A percentile compares a stretch with the other conserved stretches of the same genome.
These are phyloP conservation scores for Leptinotarsa lineolata DNA, from an alignment of 1,140 invertebrate species.

Conservation along the genomic window DNA sequence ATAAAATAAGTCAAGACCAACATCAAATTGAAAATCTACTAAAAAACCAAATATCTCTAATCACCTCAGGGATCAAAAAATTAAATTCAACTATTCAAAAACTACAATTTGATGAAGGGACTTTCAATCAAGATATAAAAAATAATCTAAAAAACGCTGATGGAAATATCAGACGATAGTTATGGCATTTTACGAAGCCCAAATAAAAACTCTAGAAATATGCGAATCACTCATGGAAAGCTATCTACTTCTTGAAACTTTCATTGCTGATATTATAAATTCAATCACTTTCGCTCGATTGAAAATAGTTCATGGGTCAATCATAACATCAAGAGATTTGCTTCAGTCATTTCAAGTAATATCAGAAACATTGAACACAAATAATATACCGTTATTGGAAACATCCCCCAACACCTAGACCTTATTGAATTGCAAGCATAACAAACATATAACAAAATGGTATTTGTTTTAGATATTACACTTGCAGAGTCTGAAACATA, in stretches of 20 bases:
- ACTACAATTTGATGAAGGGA: constrained; percentile 35
- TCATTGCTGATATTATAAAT: constrained; percentile 15
- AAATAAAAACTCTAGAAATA: too few species aligned
- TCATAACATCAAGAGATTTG: constrained; percentile 15
- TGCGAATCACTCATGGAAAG: too few species aligned
- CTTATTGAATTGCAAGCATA: too few species aligned
- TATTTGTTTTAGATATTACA: constrained; percentile 32
- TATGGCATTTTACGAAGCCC: too few species aligned
- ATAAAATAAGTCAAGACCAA: constrained; percentile 35
- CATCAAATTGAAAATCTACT: constrained; percentile 33
- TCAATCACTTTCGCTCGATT: constrained; percentile 21
- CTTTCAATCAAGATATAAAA: constrained; percentile 34
- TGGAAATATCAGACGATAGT: constrained; percentile 10
- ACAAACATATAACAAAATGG: constrained; percentile 18
- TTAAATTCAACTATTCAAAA: constrained; percentile 38
- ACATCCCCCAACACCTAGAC: background rate
- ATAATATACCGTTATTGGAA: constrained; percentile 27
- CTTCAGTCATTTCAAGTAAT: constrained; percentile 20
- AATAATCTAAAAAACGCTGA: constrained; percentile 25
- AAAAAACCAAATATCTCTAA: constrained; percentile 37
- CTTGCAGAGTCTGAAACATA: constrained; percentile 22
- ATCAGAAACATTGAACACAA: constrained; percentile 21
- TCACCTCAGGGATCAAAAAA: constrained; percentile 33
- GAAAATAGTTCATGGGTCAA: too few species aligned
- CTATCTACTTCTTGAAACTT: constrained; percentile 13